Evolutionary conservation across 2,113 vertebrate genomes (phyloP), one percentile per base, ranked within the genome.

Genomic region (Nymphicus hollandicus): DNA sequence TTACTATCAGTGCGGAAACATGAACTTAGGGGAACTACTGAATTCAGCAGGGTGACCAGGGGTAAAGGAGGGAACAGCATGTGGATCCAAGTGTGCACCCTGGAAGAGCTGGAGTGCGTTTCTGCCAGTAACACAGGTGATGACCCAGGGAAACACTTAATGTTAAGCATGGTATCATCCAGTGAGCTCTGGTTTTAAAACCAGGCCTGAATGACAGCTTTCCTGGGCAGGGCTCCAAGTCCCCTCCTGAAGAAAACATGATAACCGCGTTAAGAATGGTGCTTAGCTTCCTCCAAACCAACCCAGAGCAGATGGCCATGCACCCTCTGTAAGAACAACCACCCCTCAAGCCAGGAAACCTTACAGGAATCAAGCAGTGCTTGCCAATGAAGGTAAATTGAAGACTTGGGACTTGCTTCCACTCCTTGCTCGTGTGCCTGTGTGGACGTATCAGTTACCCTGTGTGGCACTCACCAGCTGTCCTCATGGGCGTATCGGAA

Each of bases 361-460:
- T 37, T 23, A 33, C 0, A 1, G 8, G 2, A 2, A 1, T 16
- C 41, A 47, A 25, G 35, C 37, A 0, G 0, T 41, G 35, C 46
- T 3, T 46, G 50, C 19, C 35, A 33, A 4, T 25, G 28, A 64
- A 64, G 10, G 22, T 6, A 29, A 58, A 66, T 5, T 64, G 20
- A 33, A 55, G 29, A 20, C 10, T 43, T 0, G 0, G 35, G 28
- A 65, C 11, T 46, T 81, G 11, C 6, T 82, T 72, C 28, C 24
- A 4, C 24, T 19, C 31, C 17, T 79, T 72, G 25, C 27, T 76
- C 22, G 2, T 28, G 31, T 84, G 35, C 52, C 5, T 50, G 4
- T 29, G 29, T 10, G 25, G 53, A 65, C 0, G 0, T 23, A 22
- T 8, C 0, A 0, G 10, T 39, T 46, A 31, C 6, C 25, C 29